phyloP scores from a whole-genome alignment of 2,888 invertebrate species.

The Lasioglossum calceatum region DNA sequence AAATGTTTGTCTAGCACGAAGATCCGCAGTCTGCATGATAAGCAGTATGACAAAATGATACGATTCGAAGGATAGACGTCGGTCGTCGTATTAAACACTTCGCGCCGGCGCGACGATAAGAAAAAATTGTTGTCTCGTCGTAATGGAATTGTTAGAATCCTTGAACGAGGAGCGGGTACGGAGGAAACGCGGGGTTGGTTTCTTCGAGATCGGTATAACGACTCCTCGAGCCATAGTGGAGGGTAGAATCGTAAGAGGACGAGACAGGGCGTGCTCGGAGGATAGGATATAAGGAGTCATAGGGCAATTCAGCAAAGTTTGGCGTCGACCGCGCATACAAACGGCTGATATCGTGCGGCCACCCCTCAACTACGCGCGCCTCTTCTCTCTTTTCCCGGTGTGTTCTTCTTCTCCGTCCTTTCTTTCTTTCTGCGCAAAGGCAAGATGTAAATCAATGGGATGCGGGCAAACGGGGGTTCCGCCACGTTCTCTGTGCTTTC shows the following conservation, averaged over 20 bases:
- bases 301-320: slow-evolving; percentile 84
- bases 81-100: not conserved
- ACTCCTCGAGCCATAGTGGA: slow-evolving; percentile 58
- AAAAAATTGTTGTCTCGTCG: slow-evolving; percentile 23
- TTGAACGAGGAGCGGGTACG: slow-evolving; percentile 17
- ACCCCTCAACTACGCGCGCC: slow-evolving; percentile 58
- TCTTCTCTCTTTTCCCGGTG: slow-evolving; percentile 48
- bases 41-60: not conserved
- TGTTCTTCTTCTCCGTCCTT: slow-evolving; percentile 59
- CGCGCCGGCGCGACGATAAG: not conserved
- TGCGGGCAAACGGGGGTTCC: slow-evolving; percentile 76
- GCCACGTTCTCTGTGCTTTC: slow-evolving; percentile 61
- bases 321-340: slow-evolving; percentile 83
- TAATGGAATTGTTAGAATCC: slow-evolving; percentile 31
- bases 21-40: no score
- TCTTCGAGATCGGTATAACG: slow-evolving; percentile 75
- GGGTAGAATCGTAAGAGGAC: slow-evolving; percentile 64
- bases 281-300: slow-evolving; percentile 81
- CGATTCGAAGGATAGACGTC: not conserved
- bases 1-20: no score
- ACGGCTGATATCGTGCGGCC: slow-evolving; percentile 82
- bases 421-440: slow-evolving; percentile 74
- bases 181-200: slow-evolving; percentile 54
- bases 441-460: slow-evolving; percentile 84
- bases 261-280: slow-evolving; percentile 59